A percentile compares a stretch with the other conserved stretches of the same genome.
Conservation (phyloP, 2,797 vertebrate genomes). For the Orientallactaga sibirica region DNA sequence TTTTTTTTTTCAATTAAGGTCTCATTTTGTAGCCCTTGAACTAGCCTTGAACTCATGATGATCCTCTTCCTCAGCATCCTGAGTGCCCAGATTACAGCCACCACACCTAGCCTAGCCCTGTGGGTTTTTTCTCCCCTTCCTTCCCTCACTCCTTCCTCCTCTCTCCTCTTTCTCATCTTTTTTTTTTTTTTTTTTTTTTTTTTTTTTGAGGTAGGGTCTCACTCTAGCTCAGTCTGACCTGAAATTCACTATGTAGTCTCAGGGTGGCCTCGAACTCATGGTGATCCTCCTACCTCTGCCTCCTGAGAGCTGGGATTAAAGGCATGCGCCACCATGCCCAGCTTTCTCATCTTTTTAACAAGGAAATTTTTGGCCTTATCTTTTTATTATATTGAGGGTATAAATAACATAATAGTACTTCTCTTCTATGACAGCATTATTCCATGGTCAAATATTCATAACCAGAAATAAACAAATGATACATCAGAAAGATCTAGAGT, state of each 20-base stretch:
- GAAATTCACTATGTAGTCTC: no score
- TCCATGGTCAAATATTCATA: slow-evolving; percentile 8
- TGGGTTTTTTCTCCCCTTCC: no score
- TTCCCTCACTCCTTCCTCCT: no score
- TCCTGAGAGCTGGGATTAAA: no score
- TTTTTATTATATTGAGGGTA: slow-evolving; percentile 23
- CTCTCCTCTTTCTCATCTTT: background rate
- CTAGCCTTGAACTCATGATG: background rate
- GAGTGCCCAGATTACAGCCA: background rate
- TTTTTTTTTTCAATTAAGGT: background rate
- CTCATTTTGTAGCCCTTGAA: background rate
- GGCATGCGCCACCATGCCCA: no score
- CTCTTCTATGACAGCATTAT: slow-evolving; percentile 52
- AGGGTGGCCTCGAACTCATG: no score
- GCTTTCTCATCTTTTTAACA: slow-evolving; percentile 53
- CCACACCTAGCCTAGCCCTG: background rate
- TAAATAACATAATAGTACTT: slow-evolving; percentile 48
- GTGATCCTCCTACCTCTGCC: no score
- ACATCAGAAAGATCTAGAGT: slow-evolving; percentile 56
- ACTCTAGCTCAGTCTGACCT: no score
- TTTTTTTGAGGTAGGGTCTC: background rate
- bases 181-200: slow-evolving; percentile 17
- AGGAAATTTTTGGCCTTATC: slow-evolving; percentile 46
- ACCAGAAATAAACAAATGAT: background rate
- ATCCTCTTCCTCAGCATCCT: background rate